Base-by-base conservation (phyloP, 2,113 vertebrate species). In the Nycticorax nycticorax region DNA sequence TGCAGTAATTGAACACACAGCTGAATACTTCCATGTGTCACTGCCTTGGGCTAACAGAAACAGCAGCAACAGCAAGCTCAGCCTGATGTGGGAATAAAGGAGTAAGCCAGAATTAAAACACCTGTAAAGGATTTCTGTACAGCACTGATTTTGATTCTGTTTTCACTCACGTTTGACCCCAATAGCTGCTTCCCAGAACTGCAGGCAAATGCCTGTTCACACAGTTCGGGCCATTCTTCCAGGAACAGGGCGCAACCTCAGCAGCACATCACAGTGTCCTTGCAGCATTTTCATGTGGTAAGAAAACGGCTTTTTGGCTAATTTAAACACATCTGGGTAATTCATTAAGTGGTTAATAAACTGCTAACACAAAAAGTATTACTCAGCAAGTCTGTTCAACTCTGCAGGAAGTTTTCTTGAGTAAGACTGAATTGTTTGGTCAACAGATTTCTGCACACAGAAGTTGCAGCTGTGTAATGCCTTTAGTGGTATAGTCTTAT, bases 391-490 rank as follows among this genome's bases (percentile, higher is more conserved):
- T n/a, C 78, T 41, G 20, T 27, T 71, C 72, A 77, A 50, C 45
- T 53, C 50, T 5, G 20, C 48, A 86, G 86, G 64, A 97, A 87
- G 73, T 53, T 69, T 92, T 67, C 80, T 64, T 50, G 60, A 57
- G 88, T 30, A 93, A 66, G 43, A 71, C 32, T 23, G 50, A 85
- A 64, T 39, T 69, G 53, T 82, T 68, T 74, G 66, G 80, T 43
- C 86, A 85, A 79, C 13, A 68, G 62, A 66, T 62, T 81, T 56
- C 76, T 85, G 48, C 27, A 57, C 28, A 48, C 39, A 35, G 37
- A 67, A 89, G 43, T 8, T 86, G 71, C 87, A 84, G 73, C 92
- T 96, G 93, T 93, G 85, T 76, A 94, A 76, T 41, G 80, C 48
- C 62, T 92, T 88, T 20, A 59, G 63, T 43, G 33, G 52, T 27